These are phyloP conservation scores for Pterostichus niger DNA, from an alignment of 2,888 invertebrate genomes.

Conservation along the genomic window DNA sequence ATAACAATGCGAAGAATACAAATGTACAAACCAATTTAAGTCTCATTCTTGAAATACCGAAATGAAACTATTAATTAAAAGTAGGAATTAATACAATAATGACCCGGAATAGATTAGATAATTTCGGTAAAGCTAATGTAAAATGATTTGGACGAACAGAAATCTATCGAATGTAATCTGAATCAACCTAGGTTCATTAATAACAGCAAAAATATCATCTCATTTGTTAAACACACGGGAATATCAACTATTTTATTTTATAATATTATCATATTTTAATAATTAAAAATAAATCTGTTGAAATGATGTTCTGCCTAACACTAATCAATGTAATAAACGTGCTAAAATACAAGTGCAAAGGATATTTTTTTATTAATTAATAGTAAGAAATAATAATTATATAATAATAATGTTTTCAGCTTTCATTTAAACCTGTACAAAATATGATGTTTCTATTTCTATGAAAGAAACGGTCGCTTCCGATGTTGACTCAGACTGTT, in stretches of 20 bases:
- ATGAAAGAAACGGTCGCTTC: conserved; percentile 54
- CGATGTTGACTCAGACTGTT: conserved; percentile 43
- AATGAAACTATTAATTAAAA: neutral
- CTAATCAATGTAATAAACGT: conserved; percentile 62
- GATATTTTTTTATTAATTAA: conserved; percentile 58
- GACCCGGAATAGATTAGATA: neutral
- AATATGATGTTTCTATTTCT: conserved; percentile 64
- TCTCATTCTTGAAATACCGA: no score
- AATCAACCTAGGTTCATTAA: conserved; percentile 25
- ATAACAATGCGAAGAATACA: neutral
- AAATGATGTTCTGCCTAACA: conserved; percentile 58
- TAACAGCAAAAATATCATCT: conserved; percentile 61
- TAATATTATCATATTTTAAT: conserved; percentile 58
- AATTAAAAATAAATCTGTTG: conserved; percentile 56
- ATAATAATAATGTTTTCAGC: conserved; percentile 64
- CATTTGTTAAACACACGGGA: conserved; percentile 54
- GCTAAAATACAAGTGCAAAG: conserved; percentile 64
- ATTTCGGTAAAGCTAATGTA: neutral
- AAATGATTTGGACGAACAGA: conserved; percentile 26
- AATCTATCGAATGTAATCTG: conserved; percentile 22
- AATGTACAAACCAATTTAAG: neutral
- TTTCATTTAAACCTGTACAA: conserved; percentile 67
- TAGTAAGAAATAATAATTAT: conserved; percentile 62
- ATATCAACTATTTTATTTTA: conserved; percentile 57
- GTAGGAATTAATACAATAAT: neutral